Base-by-base conservation (phyloP, 2,797 vertebrate genomes). In the Ciconia nigra region DNA sequence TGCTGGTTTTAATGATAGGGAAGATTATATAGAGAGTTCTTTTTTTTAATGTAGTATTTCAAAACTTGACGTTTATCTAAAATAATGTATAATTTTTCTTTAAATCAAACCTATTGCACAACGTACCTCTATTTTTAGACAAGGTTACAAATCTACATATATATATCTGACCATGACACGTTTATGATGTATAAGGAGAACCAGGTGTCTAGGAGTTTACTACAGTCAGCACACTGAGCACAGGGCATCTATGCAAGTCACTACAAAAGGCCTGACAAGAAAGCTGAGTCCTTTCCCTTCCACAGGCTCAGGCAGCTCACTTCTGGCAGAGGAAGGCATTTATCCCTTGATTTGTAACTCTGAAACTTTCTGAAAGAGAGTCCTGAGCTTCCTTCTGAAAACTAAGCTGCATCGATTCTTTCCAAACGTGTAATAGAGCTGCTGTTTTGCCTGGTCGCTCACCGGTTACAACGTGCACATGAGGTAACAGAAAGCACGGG, bases 381-480 rank as follows among this genome's bases (percentile, higher is more conserved):
- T 41, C 54, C 57, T 28, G n/a, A 90, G 39, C 37, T 91, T 78
- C 57, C 35, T 70, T 41, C 42, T 66, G 42, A 80, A 74, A 83
- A 55, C 18, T 13, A 62, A 86, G 52, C 19, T 66, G 28, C 21
- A 25, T 3, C 0, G 0, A 24, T 28, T 86, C 57, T 63, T 83
- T 65, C 22, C 5, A 73, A 83, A 51, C 3, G 8, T 0, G 44
- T 67, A 65, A 39, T 0, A 0, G 39, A 57, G 51, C 19, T 33
- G 35, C 33, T 52, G 10, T 44, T 74, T 63, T 33, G 71, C 14
- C 20, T 7, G 1, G 20, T 42, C 0, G 0, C 11, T 59, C 47
- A 5, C 41, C 28, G 49, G 37, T 42, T 67, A 55, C 44, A 37
- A 47, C 0, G 3, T 1, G 3, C n/a, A 31, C 5, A 4, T 0